These are phyloP conservation scores for Muschampia plurimacula DNA, from an alignment of 2,888 invertebrate species.

Conservation along the genomic window DNA sequence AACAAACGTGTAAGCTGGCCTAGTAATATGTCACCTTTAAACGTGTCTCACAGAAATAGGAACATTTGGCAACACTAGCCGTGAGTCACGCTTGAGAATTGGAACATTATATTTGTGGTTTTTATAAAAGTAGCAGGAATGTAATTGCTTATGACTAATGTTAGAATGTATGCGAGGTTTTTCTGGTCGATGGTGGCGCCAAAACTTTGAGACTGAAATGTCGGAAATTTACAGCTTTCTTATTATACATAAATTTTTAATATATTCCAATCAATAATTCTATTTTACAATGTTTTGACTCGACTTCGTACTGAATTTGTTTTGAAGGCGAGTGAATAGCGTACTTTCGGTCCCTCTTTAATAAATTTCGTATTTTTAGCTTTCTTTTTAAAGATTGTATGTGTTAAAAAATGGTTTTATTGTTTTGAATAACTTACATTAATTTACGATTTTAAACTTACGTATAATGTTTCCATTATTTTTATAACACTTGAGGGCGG, in stretches of 20 bases:
- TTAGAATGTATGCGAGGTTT: conserved; percentile 53
- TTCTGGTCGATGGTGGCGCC: conserved; percentile 27
- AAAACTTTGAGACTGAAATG: conserved; percentile 21
- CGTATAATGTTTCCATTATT: too few relatives aligned
- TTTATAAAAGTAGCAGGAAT: conserved; percentile 48
- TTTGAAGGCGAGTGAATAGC: not conserved
- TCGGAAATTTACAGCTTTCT: conserved; percentile 14
- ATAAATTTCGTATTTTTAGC: not conserved
- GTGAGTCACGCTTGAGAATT: conserved; percentile 66
- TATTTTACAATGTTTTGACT: conserved; percentile 30
- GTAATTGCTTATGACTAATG: conserved; percentile 61
- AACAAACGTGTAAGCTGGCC: conserved; percentile 30
- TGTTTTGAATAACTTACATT: too few relatives aligned
- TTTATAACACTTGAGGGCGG: too few relatives aligned
- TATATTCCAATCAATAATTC: conserved; percentile 3
- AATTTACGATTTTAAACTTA: too few relatives aligned
- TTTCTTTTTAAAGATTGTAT: not conserved
- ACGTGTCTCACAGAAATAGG: conserved; percentile 17
- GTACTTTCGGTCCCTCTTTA: not conserved
- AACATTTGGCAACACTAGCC: conserved; percentile 22
- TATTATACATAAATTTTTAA: conserved; percentile 5
- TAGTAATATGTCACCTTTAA: conserved; percentile 41
- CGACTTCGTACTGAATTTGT: conserved; percentile 11
- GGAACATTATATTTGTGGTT: conserved; percentile 61
- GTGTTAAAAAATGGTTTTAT: too few relatives aligned